Conservation (phyloP, 2,113 vertebrate genomes). For the Tragelaphus imberbis region DNA sequence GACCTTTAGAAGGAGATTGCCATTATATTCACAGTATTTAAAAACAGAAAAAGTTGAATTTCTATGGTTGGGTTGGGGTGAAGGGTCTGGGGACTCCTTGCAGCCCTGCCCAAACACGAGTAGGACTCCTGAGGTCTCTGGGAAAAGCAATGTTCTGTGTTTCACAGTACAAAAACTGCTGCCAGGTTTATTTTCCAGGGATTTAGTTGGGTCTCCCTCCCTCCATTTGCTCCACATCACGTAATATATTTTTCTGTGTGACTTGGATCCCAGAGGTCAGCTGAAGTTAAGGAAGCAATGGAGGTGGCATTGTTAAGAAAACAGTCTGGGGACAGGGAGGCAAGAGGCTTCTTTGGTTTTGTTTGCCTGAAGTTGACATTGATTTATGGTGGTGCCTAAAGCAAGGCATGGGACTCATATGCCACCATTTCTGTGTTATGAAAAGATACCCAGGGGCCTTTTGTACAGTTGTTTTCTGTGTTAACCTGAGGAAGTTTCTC, state of each 20-base stretch:
- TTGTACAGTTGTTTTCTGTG: conserved; percentile 1
- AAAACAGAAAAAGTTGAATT: background rate
- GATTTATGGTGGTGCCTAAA: conserved; percentile 55
- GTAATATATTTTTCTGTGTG: background rate
- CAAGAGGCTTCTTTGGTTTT: conserved; percentile 12
- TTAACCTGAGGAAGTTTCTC: background rate
- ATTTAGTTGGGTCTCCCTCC: background rate
- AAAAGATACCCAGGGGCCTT: background rate
- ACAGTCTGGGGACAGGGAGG: background rate
- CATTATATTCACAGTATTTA: background rate
- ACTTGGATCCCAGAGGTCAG: background rate
- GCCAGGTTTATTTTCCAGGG: background rate
- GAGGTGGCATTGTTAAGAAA: conserved; percentile 8
- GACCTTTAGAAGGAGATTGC: background rate
- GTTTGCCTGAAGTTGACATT: conserved; percentile 37
- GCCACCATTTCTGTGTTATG: background rate
- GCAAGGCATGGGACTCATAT: background rate
- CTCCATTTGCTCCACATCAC: background rate
- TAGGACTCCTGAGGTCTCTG: background rate
- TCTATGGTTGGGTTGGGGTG: no score
- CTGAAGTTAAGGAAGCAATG: background rate
- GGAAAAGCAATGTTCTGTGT: background rate
- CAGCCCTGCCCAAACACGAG: accelerated
- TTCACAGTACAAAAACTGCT: background rate
- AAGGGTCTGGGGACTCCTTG: background rate